Base-by-base conservation (phyloP, 2,888 invertebrate genomes). In the Lycaena phlaeas region DNA sequence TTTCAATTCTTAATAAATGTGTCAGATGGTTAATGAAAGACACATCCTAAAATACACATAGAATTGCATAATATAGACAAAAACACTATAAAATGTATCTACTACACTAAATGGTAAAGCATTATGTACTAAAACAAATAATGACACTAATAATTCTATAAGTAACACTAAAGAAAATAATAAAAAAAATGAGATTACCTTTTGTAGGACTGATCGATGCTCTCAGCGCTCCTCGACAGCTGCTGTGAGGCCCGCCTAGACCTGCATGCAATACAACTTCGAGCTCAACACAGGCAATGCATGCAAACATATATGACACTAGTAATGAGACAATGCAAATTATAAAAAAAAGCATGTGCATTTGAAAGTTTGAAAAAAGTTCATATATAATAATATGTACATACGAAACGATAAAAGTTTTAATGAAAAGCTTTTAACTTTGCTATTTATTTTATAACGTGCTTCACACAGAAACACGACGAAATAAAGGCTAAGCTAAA, bases 171-270 rank as follows among this genome's bases (percentile, higher is more conserved):
- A n/a, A n/a, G n/a, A n/a, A n/a, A n/a, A n/a, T n/a, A n/a, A n/a
- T 28, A 34, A 41, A 38, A 15, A 27, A 14, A 42, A 14, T 37
- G 40, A 43, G 41, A 45, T 84, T 87, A 89, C 89, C 89, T 87
- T 59, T 87, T 87, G 62, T 84, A 79, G 12, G 78, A 62, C 52
- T 87, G 87, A 61, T 87, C 86, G 75, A 89, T 86, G 79, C 87
- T 88, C 75, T 89, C 89, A 59, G 87, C 87, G 68, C 88, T 88
- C 70, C 88, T 78, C 65, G 88, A 88, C 70, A 90, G 87, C 81
- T 94, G 94, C 86, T 93, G 93, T 61, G 94, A 94, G 69, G 93
- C 91, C 75, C 94, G 91, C 75, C 94, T 91, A 86, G 93, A 92
- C 91, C 94, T 94, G 88, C 72, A 86, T 85, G 85, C 84, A 85